Conservation (phyloP, 1,140 invertebrate species). For the Limonius californicus region DNA sequence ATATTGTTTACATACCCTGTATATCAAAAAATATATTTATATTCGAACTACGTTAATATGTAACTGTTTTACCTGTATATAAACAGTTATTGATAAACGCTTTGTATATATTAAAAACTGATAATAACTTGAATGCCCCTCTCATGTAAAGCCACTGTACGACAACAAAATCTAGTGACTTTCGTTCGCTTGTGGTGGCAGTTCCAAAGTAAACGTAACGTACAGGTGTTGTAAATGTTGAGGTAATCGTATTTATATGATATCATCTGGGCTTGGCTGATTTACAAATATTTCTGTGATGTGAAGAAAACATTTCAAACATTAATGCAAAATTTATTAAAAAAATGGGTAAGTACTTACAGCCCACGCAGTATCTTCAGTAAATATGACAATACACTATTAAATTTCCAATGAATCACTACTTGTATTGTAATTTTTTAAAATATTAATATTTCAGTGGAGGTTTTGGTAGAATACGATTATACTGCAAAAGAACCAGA, state of each 20-base stretch:
- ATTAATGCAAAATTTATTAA: not conserved
- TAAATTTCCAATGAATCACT: not conserved
- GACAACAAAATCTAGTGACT: not conserved
- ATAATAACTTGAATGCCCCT: too few species aligned
- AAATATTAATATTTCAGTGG: conserved; percentile 52
- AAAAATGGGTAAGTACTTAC: conserved; percentile 21
- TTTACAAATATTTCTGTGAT: not conserved
- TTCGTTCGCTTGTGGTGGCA: not conserved
- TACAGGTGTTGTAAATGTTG: conserved; percentile 10
- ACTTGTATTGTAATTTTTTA: too few species aligned
- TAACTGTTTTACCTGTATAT: too few species aligned
- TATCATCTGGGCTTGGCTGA: conserved; percentile 26
- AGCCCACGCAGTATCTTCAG: not conserved
- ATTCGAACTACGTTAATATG: too few species aligned
- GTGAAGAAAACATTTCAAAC: not conserved
- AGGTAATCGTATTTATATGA: conserved; percentile 19
- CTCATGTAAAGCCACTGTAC: not conserved
- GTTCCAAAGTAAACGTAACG: not conserved
- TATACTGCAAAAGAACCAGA: conserved; percentile 77
- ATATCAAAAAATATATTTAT: too few species aligned
- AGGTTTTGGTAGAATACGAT: conserved; percentile 77
- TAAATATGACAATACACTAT: not conserved
- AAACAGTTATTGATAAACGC: too few species aligned
- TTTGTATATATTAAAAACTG: too few species aligned
- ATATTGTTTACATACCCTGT: too few species aligned